Conservation (phyloP, 2,888 invertebrate genomes). For the Belgica antarctica region DNA sequence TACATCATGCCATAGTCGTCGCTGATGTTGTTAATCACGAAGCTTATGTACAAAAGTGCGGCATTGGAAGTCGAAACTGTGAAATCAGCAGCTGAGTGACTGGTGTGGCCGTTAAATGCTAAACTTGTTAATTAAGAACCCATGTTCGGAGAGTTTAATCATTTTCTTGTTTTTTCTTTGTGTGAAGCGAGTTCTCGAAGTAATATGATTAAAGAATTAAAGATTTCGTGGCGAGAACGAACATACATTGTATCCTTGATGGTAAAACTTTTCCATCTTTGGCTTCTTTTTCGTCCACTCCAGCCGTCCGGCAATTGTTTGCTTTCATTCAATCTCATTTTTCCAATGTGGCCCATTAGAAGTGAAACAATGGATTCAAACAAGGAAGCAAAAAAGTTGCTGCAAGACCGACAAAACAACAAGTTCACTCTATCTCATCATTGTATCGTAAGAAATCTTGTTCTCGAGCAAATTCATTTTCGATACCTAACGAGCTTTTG, state of each 20-base stretch:
- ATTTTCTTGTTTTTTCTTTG: neutral
- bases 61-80: neutral
- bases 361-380: conserved; percentile 1
- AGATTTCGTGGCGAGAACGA: neutral
- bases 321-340: conserved; percentile 1
- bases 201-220: conserved; percentile 11
- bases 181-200: neutral
- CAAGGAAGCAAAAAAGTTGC: neutral
- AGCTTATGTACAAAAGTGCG: neutral
- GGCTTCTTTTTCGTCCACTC: neutral
- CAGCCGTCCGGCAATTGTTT: neutral
- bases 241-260: neutral
- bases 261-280: neutral
- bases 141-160: neutral
- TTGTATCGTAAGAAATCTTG: too few species aligned
- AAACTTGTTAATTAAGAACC: neutral
- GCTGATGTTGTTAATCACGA: neutral
- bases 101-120: neutral
- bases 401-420: neutral
- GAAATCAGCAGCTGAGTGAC: neutral
- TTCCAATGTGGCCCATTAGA: neutral
- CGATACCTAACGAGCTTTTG: conserved; percentile 7
- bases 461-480: neutral
- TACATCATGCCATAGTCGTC: neutral
- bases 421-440: neutral